These are phyloP conservation scores for Rhizoglyphus robini DNA, from an alignment of 1,140 invertebrate genomes.

Conservation along the genomic window DNA sequence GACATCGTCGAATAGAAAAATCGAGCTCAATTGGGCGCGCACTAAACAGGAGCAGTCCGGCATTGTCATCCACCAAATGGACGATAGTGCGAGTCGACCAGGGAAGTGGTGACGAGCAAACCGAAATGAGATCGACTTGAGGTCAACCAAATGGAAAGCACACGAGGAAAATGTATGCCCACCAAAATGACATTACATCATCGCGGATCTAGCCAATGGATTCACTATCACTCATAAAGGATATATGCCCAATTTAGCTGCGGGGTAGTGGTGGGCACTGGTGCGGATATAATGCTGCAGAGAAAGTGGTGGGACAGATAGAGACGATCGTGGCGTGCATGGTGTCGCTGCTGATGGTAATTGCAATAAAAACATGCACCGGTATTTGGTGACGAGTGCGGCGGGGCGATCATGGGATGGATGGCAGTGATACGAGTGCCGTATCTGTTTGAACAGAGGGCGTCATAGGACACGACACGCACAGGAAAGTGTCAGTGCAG, in stretches of 20 bases:
- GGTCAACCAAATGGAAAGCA: background rate
- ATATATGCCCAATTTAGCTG: too few species aligned
- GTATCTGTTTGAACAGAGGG: background rate
- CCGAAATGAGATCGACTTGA: background rate
- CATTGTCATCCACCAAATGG: constrained; percentile 1
- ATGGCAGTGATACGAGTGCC: background rate
- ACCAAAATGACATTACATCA: too few species aligned
- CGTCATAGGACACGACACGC: constrained; percentile 6
- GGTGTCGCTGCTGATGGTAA: background rate
- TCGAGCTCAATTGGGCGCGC: background rate
- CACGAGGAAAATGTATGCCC: too few species aligned
- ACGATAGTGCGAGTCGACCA: background rate
- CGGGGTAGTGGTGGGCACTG: too few species aligned
- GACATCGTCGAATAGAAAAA: background rate
- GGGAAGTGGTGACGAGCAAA: background rate
- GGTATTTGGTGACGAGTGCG: background rate
- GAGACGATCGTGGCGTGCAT: background rate
- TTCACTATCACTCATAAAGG: too few species aligned
- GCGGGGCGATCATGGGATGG: background rate
- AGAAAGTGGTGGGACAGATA: too few species aligned
- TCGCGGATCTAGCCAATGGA: too few species aligned
- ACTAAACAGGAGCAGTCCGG: background rate
- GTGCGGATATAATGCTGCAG: too few species aligned
- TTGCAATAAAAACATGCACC: background rate
- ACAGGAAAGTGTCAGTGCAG: background rate